Percentiles rank a stretch among this genome's conserved stretches.
These are phyloP conservation scores for Pinna nobilis DNA, from an alignment of 1,140 invertebrate genomes.

Conservation along the genomic window DNA sequence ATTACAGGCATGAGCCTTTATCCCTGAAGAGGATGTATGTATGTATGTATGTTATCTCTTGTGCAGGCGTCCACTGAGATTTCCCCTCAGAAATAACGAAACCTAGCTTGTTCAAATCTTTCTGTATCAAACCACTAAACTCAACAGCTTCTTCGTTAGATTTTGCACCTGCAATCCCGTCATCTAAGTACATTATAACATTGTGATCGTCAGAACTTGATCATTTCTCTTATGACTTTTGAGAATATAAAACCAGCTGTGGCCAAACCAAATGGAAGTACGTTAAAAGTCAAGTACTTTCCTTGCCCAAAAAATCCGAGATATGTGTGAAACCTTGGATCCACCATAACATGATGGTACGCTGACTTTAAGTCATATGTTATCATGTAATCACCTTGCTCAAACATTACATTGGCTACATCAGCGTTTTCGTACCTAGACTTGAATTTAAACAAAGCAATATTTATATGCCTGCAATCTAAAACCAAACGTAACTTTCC, in stretches of 20 bases:
- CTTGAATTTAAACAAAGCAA: neutral
- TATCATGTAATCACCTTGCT: constrained; percentile 10
- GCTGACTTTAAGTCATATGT: constrained; percentile 18
- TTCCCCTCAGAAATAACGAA: constrained; percentile 10
- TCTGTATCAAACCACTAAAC: neutral
- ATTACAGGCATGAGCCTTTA: too few species aligned
- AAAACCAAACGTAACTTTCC: constrained; percentile 16
- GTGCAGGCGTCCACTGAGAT: neutral
- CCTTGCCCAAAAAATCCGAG: constrained; percentile 6
- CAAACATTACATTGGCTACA: neutral
- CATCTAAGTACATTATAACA: constrained; percentile 16
- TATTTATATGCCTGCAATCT: constrained; percentile 11
- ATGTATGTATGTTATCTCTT: neutral
- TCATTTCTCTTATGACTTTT: constrained; percentile 4
- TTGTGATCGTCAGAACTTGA: neutral
- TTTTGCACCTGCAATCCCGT: constrained; percentile 9
- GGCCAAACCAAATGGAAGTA: constrained; percentile 36
- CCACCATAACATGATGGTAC: constrained; percentile 21
- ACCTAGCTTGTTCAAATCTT: neutral
- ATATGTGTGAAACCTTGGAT: constrained; percentile 28
- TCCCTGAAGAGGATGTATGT: too few species aligned
- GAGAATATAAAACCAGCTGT: constrained; percentile 32
- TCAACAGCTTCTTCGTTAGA: neutral
- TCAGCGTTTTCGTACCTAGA: constrained; percentile 14
- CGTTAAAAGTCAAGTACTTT: constrained; percentile 30